Evolutionary conservation across 2,797 vertebrate genomes (phyloP).

Genomic region (Sebastes cheni): DNA sequence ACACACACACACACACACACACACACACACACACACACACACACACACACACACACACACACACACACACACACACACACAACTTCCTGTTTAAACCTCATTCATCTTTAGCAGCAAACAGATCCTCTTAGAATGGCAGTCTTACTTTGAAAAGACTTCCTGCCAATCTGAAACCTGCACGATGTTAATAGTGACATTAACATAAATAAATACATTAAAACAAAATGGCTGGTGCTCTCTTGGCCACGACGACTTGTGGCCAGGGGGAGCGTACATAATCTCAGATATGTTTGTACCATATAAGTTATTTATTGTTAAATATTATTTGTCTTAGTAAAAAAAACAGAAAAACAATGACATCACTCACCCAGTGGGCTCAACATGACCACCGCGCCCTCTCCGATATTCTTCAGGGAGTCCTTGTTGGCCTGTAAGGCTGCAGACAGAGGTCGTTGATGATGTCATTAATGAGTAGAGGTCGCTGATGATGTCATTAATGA

Average conservation of each 20-base stretch:
- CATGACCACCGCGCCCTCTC: constrained; percentile 95
- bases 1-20: no score
- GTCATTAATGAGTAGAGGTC: not conserved
- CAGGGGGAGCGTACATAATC: no score
- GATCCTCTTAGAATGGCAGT: not conserved
- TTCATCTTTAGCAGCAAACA: not conserved
- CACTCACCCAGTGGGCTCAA: constrained; percentile 94
- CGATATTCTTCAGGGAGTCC: constrained; percentile 94
- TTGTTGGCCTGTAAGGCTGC: constrained; percentile 81
- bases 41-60: no score
- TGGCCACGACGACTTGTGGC: no score
- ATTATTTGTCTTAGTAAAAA: no score
- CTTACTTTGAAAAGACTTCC: not conserved
- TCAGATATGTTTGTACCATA: no score
- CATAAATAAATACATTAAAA: no score
- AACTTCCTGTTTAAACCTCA: constrained; percentile 15
- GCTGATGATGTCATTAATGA: no score
- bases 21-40: no score
- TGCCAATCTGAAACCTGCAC: not conserved
- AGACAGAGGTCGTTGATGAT: not conserved
- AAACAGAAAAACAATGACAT: constrained; percentile 3
- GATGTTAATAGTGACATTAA: no score
- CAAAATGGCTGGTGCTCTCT: no score
- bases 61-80: not conserved
- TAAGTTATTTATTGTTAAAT: no score